Percentiles rank a stretch among this genome's conserved stretches.
Conservation (phyloP, 2,113 vertebrate species). For the Anarhynchus alexandrinus region DNA sequence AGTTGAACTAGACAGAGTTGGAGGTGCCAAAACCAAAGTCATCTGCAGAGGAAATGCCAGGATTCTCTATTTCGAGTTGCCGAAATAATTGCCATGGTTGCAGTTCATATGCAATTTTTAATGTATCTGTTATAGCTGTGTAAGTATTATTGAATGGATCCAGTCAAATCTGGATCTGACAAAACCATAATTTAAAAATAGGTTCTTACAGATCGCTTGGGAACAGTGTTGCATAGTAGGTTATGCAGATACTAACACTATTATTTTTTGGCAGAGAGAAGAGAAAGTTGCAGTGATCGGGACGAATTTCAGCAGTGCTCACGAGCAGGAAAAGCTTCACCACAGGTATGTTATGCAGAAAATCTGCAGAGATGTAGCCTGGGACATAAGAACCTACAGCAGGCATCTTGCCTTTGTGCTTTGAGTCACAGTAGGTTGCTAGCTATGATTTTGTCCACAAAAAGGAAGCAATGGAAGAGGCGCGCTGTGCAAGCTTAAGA, state of each 20-base stretch:
- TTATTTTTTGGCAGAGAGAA: neutral
- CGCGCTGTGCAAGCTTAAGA: neutral
- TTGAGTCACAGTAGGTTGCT: neutral
- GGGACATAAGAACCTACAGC: neutral
- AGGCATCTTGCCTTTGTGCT: neutral
- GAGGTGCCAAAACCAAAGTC: constrained; percentile 32
- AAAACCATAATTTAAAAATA: constrained; percentile 20
- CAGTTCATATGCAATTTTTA: neutral
- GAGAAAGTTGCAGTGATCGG: neutral
- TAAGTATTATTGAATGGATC: neutral
- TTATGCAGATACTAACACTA: neutral
- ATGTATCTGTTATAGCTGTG: neutral
- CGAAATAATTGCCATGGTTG: neutral
- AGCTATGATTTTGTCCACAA: neutral
- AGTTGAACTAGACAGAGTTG: neutral
- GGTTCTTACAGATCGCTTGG: neutral
- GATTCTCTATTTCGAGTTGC: neutral
- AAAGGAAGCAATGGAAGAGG: neutral
- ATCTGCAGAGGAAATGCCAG: constrained; percentile 19
- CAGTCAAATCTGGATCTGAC: neutral
- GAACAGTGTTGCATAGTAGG: neutral
- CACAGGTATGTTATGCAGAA: neutral
- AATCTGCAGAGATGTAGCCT: neutral
- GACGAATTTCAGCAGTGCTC: neutral
- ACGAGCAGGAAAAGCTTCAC: neutral